Conservation (phyloP, 1,140 invertebrate genomes). For the Coptotermes formosanus region DNA sequence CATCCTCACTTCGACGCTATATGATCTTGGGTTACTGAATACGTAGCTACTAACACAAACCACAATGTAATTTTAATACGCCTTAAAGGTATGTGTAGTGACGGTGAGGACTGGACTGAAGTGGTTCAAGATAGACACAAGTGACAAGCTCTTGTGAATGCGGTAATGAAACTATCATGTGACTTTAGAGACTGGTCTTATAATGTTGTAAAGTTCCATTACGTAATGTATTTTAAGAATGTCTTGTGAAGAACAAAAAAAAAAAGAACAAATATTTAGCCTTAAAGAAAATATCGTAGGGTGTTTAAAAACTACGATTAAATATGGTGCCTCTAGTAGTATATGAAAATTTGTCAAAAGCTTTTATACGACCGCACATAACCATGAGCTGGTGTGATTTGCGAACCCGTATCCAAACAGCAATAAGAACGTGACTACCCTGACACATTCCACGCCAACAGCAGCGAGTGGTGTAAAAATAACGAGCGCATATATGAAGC, state of each 20-base stretch:
- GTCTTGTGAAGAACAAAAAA: background rate
- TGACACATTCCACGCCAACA: background rate
- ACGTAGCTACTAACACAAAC: too few relatives aligned
- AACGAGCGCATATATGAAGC: background rate
- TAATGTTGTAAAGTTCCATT: too few relatives aligned
- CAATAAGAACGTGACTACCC: background rate
- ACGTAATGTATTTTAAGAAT: background rate
- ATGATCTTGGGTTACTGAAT: too few relatives aligned
- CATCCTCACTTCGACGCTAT: too few relatives aligned
- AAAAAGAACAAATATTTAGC: background rate
- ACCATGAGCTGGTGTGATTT: background rate
- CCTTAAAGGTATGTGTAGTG: too few relatives aligned
- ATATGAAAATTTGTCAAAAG: slow-evolving; percentile 6
- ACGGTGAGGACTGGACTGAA: too few relatives aligned
- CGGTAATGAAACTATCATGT: too few relatives aligned
- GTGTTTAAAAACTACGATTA: background rate
- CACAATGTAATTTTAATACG: too few relatives aligned
- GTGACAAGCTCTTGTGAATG: too few relatives aligned
- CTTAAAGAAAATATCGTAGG: background rate
- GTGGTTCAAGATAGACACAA: too few relatives aligned
- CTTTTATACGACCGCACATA: background rate
- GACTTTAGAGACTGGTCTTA: too few relatives aligned
- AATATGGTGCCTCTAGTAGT: background rate
- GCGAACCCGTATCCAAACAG: background rate
- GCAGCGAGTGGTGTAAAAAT: background rate